Percentiles rank a stretch among this genome's conserved stretches.
Evolutionary conservation across 2,888 invertebrate species (phyloP).

Genomic region (Unio pictorum): DNA sequence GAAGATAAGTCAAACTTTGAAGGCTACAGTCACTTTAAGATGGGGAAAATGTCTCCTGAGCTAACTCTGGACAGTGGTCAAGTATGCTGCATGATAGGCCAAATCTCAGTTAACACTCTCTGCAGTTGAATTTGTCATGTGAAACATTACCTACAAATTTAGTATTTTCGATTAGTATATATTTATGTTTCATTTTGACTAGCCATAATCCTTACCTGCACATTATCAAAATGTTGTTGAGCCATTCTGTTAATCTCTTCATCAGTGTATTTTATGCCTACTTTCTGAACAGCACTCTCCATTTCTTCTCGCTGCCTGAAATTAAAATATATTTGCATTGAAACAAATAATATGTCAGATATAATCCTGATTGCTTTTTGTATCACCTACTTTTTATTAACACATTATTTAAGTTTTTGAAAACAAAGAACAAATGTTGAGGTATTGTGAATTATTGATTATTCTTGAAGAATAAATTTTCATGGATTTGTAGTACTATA

Average conservation of each 20-base stretch:
- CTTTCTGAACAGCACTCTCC: conserved; percentile 85
- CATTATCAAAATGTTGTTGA: conserved; percentile 77
- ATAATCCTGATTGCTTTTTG: too few species aligned
- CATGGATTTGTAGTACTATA: too few species aligned
- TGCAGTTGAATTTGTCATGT: neutral
- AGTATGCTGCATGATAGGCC: neutral
- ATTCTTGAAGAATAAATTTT: too few species aligned
- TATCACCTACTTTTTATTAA: too few species aligned
- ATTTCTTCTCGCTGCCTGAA: conserved; percentile 78
- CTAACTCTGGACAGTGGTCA: too few species aligned
- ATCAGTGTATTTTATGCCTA: conserved; percentile 85
- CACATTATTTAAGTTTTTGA: too few species aligned
- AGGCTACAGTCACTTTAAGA: too few species aligned
- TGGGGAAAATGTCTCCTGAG: too few species aligned
- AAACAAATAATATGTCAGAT: neutral
- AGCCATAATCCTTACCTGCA: conserved; percentile 48
- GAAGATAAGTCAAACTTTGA: too few species aligned
- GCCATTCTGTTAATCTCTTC: conserved; percentile 89
- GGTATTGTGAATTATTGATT: too few species aligned
- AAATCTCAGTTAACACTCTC: neutral
- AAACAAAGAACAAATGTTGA: too few species aligned
- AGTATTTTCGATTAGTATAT: neutral
- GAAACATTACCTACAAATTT: neutral
- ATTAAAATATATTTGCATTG: neutral
- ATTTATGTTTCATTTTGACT: neutral